These are phyloP conservation scores for Forpus xanthops DNA, from an alignment of 2,797 vertebrate genomes.

Conservation along the genomic window DNA sequence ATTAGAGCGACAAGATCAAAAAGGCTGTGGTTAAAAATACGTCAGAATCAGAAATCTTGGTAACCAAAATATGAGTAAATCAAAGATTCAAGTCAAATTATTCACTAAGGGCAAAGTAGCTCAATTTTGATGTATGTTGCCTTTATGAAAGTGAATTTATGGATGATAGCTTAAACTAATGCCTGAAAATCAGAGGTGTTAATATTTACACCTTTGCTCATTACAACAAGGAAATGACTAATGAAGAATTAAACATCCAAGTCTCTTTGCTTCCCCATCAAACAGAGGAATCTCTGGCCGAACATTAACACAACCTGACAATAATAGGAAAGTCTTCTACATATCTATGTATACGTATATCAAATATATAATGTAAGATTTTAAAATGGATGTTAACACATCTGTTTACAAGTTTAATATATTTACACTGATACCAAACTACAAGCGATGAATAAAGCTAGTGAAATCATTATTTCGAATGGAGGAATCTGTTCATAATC, in stretches of 20 bases:
- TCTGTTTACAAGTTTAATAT: background rate
- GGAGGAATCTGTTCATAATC: background rate
- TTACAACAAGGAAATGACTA: slow-evolving; percentile 74
- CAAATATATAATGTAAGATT: background rate
- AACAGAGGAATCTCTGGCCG: slow-evolving; percentile 42
- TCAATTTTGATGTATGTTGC: slow-evolving; percentile 59
- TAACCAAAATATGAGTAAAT: slow-evolving; percentile 59
- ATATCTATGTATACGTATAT: background rate
- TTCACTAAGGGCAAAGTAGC: slow-evolving; percentile 23
- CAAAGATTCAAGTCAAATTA: slow-evolving; percentile 36
- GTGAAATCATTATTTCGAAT: background rate
- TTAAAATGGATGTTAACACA: background rate
- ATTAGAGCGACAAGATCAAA: background rate
- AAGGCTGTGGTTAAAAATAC: background rate
- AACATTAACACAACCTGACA: slow-evolving; percentile 67
- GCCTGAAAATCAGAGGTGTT: slow-evolving; percentile 74
- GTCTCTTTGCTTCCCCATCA: slow-evolving; percentile 65
- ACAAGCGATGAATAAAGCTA: background rate
- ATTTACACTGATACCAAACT: background rate
- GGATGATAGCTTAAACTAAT: slow-evolving; percentile 62
- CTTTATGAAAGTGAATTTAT: slow-evolving; percentile 64
- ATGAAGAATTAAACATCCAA: slow-evolving; percentile 75
- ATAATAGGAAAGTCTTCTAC: background rate
- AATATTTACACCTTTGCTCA: slow-evolving; percentile 79
- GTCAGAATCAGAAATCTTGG: slow-evolving; percentile 22